Evolutionary conservation across 2,888 invertebrate genomes (phyloP).

Genomic region (Clivina fossor): DNA sequence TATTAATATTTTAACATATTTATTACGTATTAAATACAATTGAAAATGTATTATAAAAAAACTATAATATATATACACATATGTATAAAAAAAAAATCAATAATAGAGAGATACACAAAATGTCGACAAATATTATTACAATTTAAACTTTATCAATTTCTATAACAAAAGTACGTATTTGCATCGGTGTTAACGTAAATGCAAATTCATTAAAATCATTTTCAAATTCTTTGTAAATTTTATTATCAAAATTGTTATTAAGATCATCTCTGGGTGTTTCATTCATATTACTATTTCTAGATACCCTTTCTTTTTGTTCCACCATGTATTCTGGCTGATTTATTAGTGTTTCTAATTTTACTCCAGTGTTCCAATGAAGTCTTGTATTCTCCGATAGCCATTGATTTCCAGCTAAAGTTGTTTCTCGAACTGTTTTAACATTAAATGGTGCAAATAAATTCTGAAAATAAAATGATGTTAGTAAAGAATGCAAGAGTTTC

Average conservation of each 20-base stretch:
- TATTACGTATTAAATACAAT: background rate
- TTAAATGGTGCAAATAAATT: slow-evolving; percentile 51
- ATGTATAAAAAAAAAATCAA: too few species aligned
- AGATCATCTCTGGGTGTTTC: slow-evolving; percentile 12
- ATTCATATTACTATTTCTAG: slow-evolving; percentile 4
- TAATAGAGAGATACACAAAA: slow-evolving; percentile 27
- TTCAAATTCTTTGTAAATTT: slow-evolving; percentile 22
- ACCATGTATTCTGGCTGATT: slow-evolving; percentile 30
- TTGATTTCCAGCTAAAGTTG: slow-evolving; percentile 55
- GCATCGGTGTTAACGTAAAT: slow-evolving; percentile 67
- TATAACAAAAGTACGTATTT: slow-evolving; percentile 70
- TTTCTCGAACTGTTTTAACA: slow-evolving; percentile 50
- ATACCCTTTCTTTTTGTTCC: slow-evolving; percentile 2
- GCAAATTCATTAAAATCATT: slow-evolving; percentile 42
- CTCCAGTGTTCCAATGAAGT: slow-evolving; percentile 57
- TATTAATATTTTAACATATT: background rate
- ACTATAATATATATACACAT: too few species aligned
- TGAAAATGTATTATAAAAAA: background rate
- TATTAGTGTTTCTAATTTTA: slow-evolving; percentile 44
- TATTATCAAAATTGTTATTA: slow-evolving; percentile 14
- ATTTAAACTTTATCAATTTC: slow-evolving; percentile 38
- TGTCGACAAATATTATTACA: too few species aligned
- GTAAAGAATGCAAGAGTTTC: background rate
- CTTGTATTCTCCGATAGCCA: slow-evolving; percentile 59
- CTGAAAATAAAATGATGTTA: slow-evolving; percentile 39